These are phyloP conservation scores for Sclerurus mexicanus DNA, from an alignment of 2,113 vertebrate species.

Conservation along the genomic window DNA sequence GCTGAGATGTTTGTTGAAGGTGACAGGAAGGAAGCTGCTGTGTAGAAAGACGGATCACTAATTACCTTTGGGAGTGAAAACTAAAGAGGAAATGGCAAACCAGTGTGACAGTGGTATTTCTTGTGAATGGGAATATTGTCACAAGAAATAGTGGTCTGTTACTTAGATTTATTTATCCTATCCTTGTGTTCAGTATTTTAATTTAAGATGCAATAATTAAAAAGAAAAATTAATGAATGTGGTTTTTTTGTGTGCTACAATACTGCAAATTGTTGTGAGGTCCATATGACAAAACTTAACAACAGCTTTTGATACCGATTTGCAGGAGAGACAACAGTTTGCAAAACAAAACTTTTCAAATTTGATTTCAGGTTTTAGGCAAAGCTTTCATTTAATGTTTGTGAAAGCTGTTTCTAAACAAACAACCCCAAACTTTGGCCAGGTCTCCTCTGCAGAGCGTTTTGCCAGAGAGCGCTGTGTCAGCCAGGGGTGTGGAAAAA, in stretches of 20 bases:
- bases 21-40: neutral
- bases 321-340: neutral
- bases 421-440: slow-evolving; percentile 25
- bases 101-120: slow-evolving; percentile 17
- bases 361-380: neutral
- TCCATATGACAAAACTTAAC: neutral
- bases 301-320: neutral
- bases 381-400: neutral
- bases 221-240: neutral
- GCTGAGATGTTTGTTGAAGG: neutral
- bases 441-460: neutral
- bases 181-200: neutral
- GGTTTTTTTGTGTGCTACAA: neutral
- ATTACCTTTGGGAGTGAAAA: slow-evolving; percentile 56
- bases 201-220: neutral
- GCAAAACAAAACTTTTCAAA: neutral
- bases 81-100: slow-evolving; percentile 80
- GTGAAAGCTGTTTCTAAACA: slow-evolving; percentile 17
- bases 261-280: neutral
- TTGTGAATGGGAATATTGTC: neutral
- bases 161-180: neutral
- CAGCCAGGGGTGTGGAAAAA: slow-evolving; percentile 47
- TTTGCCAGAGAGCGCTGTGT: slow-evolving; percentile 5
- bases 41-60: fast-evolving
- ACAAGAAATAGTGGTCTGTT: neutral